Percentiles rank a stretch among this genome's conserved stretches.
Conservation (phyloP, 2,797 vertebrate species). For the Columba guinea region DNA sequence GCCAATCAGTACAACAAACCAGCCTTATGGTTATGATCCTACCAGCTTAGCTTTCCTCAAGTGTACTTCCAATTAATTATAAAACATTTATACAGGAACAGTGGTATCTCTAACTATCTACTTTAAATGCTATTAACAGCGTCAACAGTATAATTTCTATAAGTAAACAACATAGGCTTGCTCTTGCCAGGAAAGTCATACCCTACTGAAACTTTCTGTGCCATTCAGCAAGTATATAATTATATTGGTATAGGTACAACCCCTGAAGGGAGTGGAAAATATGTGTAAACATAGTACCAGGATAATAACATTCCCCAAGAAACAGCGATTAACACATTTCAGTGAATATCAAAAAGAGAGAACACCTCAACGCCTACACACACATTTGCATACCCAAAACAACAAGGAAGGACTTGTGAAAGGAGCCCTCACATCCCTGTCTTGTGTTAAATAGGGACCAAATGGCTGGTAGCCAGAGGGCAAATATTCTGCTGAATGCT, state of each 20-base stretch:
- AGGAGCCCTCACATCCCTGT: neutral
- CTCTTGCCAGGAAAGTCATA: neutral
- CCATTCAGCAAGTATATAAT: neutral
- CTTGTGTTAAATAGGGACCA: neutral
- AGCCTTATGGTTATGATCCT: constrained; percentile 30
- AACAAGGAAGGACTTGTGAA: neutral
- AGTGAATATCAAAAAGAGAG: neutral
- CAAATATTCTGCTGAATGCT: neutral
- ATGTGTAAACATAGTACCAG: neutral
- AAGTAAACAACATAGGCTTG: constrained; percentile 1
- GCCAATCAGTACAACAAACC: constrained; percentile 53
- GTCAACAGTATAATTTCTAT: constrained; percentile 44
- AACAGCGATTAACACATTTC: neutral
- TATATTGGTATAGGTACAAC: neutral
- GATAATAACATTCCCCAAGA: neutral
- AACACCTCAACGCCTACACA: neutral
- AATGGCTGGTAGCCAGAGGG: neutral
- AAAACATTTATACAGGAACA: constrained; percentile 20
- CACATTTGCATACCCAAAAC: neutral
- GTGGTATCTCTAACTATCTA: constrained; percentile 14
- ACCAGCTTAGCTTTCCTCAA: constrained; percentile 47
- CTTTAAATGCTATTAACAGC: constrained; percentile 47
- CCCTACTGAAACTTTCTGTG: neutral
- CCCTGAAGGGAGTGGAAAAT: neutral
- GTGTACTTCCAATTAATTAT: constrained; percentile 53